A percentile compares a stretch with the other conserved stretches of the same genome.
Conservation (phyloP, 2,888 invertebrate species). For the Petrolisthes cinctipes region DNA sequence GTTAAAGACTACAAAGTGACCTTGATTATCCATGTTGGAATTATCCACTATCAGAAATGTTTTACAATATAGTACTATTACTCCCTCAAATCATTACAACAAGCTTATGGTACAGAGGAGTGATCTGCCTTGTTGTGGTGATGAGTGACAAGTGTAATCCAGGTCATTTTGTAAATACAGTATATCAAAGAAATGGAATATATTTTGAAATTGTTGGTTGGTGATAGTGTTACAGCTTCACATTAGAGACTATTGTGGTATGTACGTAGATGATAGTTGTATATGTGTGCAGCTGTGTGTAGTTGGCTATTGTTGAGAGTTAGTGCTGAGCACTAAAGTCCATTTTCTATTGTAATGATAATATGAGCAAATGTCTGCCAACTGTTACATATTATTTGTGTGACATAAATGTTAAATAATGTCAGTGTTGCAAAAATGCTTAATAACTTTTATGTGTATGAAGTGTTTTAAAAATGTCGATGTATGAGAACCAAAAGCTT, state of each 20-base stretch:
- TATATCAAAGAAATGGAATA: conserved; percentile 39
- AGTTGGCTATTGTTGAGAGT: conserved; percentile 26
- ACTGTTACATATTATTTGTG: not conserved
- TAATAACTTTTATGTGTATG: not conserved
- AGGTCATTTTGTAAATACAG: not conserved
- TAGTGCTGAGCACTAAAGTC: conserved; percentile 49
- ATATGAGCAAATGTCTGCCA: not conserved
- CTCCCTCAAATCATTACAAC: too few relatives aligned
- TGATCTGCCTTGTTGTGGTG: not conserved
- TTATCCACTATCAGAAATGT: too few relatives aligned
- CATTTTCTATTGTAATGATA: conserved; percentile 45
- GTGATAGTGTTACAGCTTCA: conserved; percentile 42
- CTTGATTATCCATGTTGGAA: not conserved
- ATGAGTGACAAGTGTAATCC: not conserved
- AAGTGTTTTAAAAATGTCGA: not conserved
- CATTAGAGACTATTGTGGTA: conserved; percentile 8
- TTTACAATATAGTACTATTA: not conserved
- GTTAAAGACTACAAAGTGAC: conserved; percentile 21
- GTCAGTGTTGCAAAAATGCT: conserved; percentile 15
- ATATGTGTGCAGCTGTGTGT: not conserved
- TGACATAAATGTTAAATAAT: conserved; percentile 16
- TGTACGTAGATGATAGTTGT: not conserved
- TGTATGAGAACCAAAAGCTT: not conserved
- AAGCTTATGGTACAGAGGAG: not conserved
- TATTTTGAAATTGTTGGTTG: conserved; percentile 51